Conservation (phyloP, 1,140 invertebrate species). For the Camponotus vicinus region DNA sequence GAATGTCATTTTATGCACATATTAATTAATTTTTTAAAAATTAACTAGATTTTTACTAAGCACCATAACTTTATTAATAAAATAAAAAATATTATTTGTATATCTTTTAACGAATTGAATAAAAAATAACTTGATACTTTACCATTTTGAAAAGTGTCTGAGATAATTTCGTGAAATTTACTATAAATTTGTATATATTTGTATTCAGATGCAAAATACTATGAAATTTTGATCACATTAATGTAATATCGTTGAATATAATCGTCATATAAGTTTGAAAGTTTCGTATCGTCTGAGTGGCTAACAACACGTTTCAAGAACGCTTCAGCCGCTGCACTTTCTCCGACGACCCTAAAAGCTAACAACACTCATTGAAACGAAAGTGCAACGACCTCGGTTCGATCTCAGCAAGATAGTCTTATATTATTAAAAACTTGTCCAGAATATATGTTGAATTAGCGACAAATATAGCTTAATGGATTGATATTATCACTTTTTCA, state of each 20-base stretch:
- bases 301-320: slow-evolving; percentile 32
- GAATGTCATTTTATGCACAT: no score
- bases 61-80: no score
- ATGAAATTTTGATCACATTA: not conserved
- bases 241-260: not conserved
- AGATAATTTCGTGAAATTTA: not conserved
- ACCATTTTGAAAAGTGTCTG: not conserved
- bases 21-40: no score
- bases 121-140: not conserved
- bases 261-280: slow-evolving; percentile 16
- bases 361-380: slow-evolving; percentile 66
- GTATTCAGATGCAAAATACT: not conserved
- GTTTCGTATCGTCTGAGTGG: slow-evolving; percentile 3
- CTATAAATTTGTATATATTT: not conserved
- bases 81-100: no score
- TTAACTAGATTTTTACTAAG: no score
- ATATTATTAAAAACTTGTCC: not conserved
- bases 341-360: slow-evolving; percentile 79
- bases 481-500: not conserved
- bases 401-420: slow-evolving; percentile 1
- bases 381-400: slow-evolving; percentile 76
- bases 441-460: not conserved
- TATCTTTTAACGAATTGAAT: not conserved
- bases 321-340: slow-evolving; percentile 72
- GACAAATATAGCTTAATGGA: not conserved